Conservation (phyloP, 2,888 invertebrate species). For the Microplitis deprimator region DNA sequence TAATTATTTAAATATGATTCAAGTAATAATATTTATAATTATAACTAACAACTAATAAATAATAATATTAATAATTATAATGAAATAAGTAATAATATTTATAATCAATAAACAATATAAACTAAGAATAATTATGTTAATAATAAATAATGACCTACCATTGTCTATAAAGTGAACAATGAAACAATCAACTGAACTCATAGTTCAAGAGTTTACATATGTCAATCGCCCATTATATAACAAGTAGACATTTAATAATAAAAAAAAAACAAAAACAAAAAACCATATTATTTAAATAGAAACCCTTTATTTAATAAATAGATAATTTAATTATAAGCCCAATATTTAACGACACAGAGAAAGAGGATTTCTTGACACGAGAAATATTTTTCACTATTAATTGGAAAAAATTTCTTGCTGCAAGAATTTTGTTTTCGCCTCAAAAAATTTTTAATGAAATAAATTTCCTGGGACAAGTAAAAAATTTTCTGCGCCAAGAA, state of each 20-base stretch:
- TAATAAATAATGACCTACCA: conserved; percentile 36
- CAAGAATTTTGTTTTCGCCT: too few relatives aligned
- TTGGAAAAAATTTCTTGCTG: not conserved
- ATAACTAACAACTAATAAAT: conserved; percentile 5
- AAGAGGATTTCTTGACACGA: not conserved
- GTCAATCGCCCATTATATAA: conserved; percentile 52
- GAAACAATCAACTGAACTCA: conserved; percentile 59
- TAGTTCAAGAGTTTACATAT: conserved; percentile 52
- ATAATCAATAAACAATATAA: not conserved
- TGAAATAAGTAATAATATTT: not conserved
- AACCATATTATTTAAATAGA: conserved; percentile 2
- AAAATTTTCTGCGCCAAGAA: too few relatives aligned
- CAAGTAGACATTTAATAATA: conserved; percentile 33
- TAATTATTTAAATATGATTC: conserved; percentile 9
- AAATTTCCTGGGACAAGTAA: too few relatives aligned
- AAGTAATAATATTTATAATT: not conserved
- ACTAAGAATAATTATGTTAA: conserved; percentile 22
- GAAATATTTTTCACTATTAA: not conserved
- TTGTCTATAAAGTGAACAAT: conserved; percentile 54
- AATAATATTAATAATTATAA: conserved; percentile 17
- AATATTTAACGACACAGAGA: not conserved
- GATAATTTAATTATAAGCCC: not conserved
- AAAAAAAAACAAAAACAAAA: conserved; percentile 6
- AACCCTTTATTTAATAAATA: conserved; percentile 31
- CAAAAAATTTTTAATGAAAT: too few relatives aligned